Conservation (phyloP, 2,888 invertebrate species). For the Adineta ricciae region DNA sequence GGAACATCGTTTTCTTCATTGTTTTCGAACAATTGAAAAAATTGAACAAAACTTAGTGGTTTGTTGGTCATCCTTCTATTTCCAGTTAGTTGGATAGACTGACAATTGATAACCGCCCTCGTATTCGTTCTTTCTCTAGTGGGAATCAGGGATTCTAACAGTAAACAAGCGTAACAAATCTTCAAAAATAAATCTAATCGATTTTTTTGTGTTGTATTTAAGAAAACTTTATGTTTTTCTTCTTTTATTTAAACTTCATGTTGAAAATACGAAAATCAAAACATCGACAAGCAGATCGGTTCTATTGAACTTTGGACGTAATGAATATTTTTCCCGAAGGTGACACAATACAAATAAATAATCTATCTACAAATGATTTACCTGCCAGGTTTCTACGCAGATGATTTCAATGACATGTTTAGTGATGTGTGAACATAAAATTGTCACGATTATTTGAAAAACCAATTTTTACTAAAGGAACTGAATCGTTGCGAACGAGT, state of each 20-base stretch:
- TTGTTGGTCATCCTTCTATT: not conserved
- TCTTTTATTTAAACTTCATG: not conserved
- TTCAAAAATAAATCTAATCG: not conserved
- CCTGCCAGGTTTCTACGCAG: no score
- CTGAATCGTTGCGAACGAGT: no score
- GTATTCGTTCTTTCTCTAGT: not conserved
- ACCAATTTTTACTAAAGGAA: no score
- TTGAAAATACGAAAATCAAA: no score
- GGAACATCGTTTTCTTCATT: constrained; percentile 61
- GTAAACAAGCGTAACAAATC: not conserved
- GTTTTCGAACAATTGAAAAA: constrained; percentile 6
- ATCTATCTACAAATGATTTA: no score
- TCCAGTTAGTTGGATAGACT: not conserved
- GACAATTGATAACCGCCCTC: not conserved
- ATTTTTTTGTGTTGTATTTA: not conserved
- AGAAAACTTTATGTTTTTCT: not conserved
- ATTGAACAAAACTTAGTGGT: not conserved
- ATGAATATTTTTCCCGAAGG: no score
- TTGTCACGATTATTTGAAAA: no score
- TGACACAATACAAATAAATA: no score
- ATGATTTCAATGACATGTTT: no score
- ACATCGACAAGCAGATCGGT: no score
- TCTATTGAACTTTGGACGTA: no score
- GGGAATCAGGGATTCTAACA: not conserved
- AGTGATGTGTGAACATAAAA: no score